Evolutionary conservation across 2,797 vertebrate genomes (phyloP).

Genomic region (Xenentodon cancila): DNA sequence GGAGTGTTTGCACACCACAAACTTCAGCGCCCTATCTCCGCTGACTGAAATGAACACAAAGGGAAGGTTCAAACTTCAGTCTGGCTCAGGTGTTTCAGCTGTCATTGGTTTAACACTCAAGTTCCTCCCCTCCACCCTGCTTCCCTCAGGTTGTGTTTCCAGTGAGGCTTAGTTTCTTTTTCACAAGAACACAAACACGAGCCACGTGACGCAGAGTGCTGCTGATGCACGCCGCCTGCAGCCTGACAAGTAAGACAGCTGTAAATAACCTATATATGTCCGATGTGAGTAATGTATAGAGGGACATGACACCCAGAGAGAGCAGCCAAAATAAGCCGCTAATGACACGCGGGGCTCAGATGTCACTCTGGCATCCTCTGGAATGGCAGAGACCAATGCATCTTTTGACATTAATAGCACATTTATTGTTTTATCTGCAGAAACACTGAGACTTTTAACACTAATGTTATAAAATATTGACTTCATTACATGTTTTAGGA

Average conservation of each 20-base stretch:
- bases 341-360: slow-evolving; percentile 35
- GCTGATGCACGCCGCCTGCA: slow-evolving; percentile 48
- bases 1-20: slow-evolving; percentile 63
- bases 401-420: background rate
- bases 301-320: slow-evolving; percentile 26
- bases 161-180: slow-evolving; percentile 29
- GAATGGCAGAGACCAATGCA: slow-evolving; percentile 6
- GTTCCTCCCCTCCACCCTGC: slow-evolving; percentile 8
- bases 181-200: slow-evolving; percentile 33
- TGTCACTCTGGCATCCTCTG: slow-evolving; percentile 25
- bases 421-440: slow-evolving; percentile 1
- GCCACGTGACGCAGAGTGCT: slow-evolving; percentile 45
- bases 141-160: slow-evolving; percentile 27
- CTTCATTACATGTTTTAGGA: slow-evolving; percentile 39
- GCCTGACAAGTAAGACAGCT: slow-evolving; percentile 43
- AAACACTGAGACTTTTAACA: slow-evolving; percentile 14
- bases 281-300: slow-evolving; percentile 54
- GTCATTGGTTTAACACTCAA: slow-evolving; percentile 6
- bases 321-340: slow-evolving; percentile 50
- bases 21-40: slow-evolving; percentile 29
- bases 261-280: slow-evolving; percentile 49
- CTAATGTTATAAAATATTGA: slow-evolving; percentile 26
- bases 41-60: slow-evolving; percentile 25
- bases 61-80: slow-evolving; percentile 30
- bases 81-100: slow-evolving; percentile 49